phyloP scores from a whole-genome alignment of 53 echinoderm and acorn worm species.

The Arbacia lixula region DNA sequence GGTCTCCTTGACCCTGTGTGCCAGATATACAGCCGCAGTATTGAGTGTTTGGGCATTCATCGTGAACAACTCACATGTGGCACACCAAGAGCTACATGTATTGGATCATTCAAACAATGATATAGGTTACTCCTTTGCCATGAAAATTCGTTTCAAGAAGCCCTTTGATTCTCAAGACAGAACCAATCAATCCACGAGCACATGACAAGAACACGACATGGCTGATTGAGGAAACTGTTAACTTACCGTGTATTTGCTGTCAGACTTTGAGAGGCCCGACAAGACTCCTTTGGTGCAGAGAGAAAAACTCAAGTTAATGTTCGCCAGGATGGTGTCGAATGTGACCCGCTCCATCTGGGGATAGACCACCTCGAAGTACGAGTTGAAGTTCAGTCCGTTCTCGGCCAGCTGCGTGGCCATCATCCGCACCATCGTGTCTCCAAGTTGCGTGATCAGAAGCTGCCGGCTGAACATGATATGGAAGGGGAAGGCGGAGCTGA shows the following conservation, averaged over 20 bases:
- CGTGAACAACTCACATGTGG: too few relatives aligned
- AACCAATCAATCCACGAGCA: too few relatives aligned
- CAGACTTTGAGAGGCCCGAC: constrained; percentile 46
- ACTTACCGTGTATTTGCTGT: constrained; percentile 75
- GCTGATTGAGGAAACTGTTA: too few relatives aligned
- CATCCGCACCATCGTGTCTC: constrained; percentile 91
- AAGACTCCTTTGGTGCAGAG: constrained; percentile 72
- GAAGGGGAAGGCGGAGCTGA: constrained; percentile 90
- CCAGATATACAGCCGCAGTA: too few relatives aligned
- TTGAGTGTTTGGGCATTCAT: too few relatives aligned
- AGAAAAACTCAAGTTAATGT: constrained; percentile 80
- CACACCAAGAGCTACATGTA: too few relatives aligned
- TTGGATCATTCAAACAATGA: too few relatives aligned
- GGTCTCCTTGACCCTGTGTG: too few relatives aligned
- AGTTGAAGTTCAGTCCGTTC: constrained; percentile 89
- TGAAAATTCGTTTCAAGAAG: too few relatives aligned
- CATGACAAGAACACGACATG: too few relatives aligned
- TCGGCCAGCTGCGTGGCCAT: constrained; percentile 74
- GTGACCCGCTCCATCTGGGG: constrained; percentile 74
- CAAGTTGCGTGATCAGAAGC: constrained; percentile 80
- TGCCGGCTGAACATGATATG: constrained; percentile 85
- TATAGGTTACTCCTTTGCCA: too few relatives aligned
- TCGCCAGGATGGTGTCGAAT: constrained; percentile 78
- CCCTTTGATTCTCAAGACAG: too few relatives aligned
- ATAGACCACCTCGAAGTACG: constrained; percentile 78